Evolutionary conservation across 1,140 invertebrate genomes (phyloP).

Genomic region (Lepidostoma basale): DNA sequence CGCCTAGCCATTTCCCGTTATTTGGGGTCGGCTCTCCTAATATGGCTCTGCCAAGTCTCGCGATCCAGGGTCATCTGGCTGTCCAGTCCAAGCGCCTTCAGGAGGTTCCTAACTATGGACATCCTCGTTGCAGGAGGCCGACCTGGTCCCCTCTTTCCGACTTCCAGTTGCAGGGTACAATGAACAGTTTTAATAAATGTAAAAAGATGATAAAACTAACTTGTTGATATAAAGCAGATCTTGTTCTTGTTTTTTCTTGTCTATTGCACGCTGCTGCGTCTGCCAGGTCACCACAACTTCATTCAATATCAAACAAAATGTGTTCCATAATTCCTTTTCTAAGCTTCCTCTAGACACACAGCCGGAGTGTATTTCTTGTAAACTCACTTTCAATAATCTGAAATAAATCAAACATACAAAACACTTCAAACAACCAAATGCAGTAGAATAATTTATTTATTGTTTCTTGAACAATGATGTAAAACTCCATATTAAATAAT

Average conservation of each 20-base stretch:
- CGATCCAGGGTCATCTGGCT: no score
- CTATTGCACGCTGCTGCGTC: slow-evolving; percentile 71
- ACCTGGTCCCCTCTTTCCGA: no score
- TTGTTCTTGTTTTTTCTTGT: slow-evolving; percentile 73
- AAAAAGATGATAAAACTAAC: slow-evolving; percentile 50
- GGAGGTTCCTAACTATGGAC: no score
- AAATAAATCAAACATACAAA: slow-evolving; percentile 51
- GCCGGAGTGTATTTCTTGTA: slow-evolving; percentile 69
- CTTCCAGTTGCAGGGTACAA: no score
- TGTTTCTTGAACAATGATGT: no score
- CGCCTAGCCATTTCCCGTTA: no score
- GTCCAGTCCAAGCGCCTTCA: no score
- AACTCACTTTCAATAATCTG: slow-evolving; percentile 68
- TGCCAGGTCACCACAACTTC: slow-evolving; percentile 75
- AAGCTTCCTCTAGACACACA: slow-evolving; percentile 57
- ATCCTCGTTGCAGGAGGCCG: no score
- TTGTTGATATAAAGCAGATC: slow-evolving; percentile 84
- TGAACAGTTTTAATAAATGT: slow-evolving; percentile 2
- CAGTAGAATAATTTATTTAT: not conserved
- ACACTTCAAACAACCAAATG: slow-evolving; percentile 3
- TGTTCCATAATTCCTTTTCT: slow-evolving; percentile 56
- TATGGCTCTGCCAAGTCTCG: no score
- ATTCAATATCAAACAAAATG: slow-evolving; percentile 64
- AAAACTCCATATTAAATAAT: not conserved
- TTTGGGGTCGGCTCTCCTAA: no score